A percentile compares a stretch with the other conserved stretches of the same genome.
Conservation (phyloP, 2,113 vertebrate species). For the Pomatorhinus ruficollis region DNA sequence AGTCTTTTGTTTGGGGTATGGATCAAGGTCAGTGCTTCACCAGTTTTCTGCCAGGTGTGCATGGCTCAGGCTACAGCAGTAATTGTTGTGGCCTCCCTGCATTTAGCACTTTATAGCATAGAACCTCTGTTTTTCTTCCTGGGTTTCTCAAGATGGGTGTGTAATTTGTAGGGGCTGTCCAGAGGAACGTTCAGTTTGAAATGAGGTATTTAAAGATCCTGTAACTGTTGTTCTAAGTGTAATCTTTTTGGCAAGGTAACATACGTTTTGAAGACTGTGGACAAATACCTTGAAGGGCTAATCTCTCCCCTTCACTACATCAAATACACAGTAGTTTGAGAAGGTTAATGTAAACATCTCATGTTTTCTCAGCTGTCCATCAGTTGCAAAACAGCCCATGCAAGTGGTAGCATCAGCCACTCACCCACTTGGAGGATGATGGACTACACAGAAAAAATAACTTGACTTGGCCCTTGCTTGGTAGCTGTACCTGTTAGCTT, state of each 20-base stretch:
- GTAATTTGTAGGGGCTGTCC: neutral
- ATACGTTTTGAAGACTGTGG: neutral
- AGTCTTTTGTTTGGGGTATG: neutral
- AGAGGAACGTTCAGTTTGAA: neutral
- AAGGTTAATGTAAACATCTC: neutral
- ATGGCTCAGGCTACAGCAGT: neutral
- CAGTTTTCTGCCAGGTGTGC: neutral
- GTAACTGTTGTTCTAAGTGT: neutral
- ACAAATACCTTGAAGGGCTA: neutral
- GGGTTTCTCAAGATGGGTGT: fast-evolving
- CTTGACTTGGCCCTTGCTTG: neutral
- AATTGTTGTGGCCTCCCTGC: neutral
- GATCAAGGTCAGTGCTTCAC: neutral
- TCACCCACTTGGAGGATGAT: neutral
- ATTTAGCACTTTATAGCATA: fast-evolving
- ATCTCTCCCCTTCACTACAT: neutral
- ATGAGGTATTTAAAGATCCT: neutral
- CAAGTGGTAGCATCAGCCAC: neutral
- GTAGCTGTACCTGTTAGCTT: neutral
- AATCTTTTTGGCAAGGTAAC: neutral
- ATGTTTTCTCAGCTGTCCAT: neutral
- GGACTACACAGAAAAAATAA: neutral
- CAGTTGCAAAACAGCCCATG: neutral
- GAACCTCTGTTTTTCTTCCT: neutral
- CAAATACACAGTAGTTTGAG: neutral